These are phyloP conservation scores for Mormoops blainvillei DNA, from an alignment of 2,113 vertebrate species.

Conservation along the genomic window DNA sequence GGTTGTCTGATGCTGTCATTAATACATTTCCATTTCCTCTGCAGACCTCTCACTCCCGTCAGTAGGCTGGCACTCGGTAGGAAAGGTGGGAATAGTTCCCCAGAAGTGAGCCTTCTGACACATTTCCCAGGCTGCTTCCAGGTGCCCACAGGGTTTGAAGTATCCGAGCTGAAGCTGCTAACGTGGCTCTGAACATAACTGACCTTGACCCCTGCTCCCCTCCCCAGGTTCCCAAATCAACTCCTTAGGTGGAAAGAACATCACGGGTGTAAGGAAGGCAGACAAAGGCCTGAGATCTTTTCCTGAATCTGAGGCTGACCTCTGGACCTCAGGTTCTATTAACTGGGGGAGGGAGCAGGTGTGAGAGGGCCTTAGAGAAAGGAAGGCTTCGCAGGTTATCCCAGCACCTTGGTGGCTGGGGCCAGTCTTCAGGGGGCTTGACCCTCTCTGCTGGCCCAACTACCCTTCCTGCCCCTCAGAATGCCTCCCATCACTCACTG, in stretches of 20 bases:
- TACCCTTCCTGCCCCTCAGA: background rate
- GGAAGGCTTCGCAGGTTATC: background rate
- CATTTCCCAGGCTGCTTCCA: background rate
- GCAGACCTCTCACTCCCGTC: background rate
- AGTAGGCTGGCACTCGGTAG: constrained; percentile 33
- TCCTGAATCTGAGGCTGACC: background rate
- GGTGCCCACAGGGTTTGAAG: background rate
- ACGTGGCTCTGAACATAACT: background rate
- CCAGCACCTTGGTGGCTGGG: background rate
- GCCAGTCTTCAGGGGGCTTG: fast-evolving
- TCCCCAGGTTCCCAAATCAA: background rate
- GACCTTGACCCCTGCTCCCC: background rate
- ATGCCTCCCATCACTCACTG: too few species aligned
- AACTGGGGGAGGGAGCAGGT: background rate
- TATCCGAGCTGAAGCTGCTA: background rate
- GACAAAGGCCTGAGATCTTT: background rate
- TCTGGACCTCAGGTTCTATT: background rate
- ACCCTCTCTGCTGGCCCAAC: background rate
- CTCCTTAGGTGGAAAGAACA: background rate
- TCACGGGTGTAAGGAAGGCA: background rate
- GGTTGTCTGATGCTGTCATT: constrained; percentile 13
- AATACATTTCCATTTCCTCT: constrained; percentile 20
- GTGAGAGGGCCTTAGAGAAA: background rate
- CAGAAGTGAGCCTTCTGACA: background rate
- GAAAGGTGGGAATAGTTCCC: background rate